Conservation (phyloP, 2,888 invertebrate genomes). For the Lithophane socia region DNA sequence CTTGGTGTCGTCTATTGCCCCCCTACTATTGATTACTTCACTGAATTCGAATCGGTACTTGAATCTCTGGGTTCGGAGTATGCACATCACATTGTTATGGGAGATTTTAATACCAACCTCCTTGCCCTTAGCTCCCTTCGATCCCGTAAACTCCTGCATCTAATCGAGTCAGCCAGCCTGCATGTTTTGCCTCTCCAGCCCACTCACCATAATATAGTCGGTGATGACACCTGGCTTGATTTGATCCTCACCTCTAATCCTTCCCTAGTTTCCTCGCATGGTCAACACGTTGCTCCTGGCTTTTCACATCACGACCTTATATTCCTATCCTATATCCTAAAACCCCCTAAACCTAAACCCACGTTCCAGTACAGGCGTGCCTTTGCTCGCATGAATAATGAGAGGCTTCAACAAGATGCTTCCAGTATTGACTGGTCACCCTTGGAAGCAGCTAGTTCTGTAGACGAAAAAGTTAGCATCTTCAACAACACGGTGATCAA, state of each 20-base stretch:
- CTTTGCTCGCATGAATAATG: not conserved
- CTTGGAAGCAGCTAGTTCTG: not conserved
- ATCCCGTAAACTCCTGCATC: not conserved
- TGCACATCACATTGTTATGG: not conserved
- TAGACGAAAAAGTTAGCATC: not conserved
- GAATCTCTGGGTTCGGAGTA: not conserved
- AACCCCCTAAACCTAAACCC: not conserved
- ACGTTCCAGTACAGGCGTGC: not conserved
- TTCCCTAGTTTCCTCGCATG: not conserved
- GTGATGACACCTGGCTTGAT: not conserved
- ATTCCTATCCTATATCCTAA: not conserved
- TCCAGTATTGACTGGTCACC: not conserved
- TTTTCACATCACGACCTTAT: conserved; percentile 2
- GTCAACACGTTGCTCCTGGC: not conserved
- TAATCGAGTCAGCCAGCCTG: not conserved
- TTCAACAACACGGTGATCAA: no score
- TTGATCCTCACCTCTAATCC: not conserved
- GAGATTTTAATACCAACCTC: not conserved
- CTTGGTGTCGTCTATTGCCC: not conserved
- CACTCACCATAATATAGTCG: not conserved
- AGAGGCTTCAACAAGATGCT: not conserved
- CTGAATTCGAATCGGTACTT: not conserved
- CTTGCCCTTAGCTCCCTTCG: not conserved
- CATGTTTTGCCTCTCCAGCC: not conserved
- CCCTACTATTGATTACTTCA: not conserved